Evolutionary conservation across 37 sponge, comb jelly and placozoan species (phyloP).

Genomic region (Aplysina aerophoba): DNA sequence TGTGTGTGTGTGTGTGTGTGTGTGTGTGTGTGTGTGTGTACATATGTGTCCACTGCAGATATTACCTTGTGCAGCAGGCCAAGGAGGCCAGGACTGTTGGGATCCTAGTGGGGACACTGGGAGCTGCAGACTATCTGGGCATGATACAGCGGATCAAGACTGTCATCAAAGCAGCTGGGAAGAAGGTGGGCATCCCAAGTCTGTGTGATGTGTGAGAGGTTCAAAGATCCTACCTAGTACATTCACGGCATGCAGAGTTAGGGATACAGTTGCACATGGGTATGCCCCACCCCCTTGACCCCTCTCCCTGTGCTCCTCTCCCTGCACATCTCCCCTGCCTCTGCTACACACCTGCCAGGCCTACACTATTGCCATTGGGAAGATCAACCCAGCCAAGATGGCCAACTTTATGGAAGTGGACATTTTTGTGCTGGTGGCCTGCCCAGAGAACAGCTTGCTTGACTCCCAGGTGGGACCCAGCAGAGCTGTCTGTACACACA

Average conservation of each 20-base stretch:
- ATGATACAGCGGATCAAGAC: slow-evolving; percentile 82
- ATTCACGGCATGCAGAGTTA: too few relatives aligned
- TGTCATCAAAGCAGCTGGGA: slow-evolving; percentile 75
- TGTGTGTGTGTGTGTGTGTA: background rate
- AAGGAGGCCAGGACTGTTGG: slow-evolving; percentile 88
- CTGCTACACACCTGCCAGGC: slow-evolving; percentile 59
- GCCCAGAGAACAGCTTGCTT: slow-evolving; percentile 89
- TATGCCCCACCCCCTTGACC: background rate
- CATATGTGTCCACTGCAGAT: slow-evolving; percentile 41
- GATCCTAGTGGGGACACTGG: slow-evolving; percentile 93
- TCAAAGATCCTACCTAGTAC: too few relatives aligned
- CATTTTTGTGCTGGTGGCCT: slow-evolving; percentile 92
- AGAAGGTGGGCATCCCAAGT: slow-evolving; percentile 86
- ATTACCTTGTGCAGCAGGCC: slow-evolving; percentile 87
- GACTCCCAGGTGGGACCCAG: slow-evolving; percentile 70
- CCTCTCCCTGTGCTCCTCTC: slow-evolving; percentile 13
- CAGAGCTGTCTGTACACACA: too few relatives aligned
- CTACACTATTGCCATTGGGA: slow-evolving; percentile 94
- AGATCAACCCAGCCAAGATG: slow-evolving; percentile 92
- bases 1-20: background rate
- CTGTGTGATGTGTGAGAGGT: too few relatives aligned
- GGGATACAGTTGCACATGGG: too few relatives aligned
- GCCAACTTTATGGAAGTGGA: slow-evolving; percentile 98
- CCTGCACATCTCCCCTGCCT: background rate
- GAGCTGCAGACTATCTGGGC: slow-evolving; percentile 78